Evolutionary conservation across 2,888 invertebrate genomes (phyloP).

Genomic region (Lordiphosa andalusiaca): DNA sequence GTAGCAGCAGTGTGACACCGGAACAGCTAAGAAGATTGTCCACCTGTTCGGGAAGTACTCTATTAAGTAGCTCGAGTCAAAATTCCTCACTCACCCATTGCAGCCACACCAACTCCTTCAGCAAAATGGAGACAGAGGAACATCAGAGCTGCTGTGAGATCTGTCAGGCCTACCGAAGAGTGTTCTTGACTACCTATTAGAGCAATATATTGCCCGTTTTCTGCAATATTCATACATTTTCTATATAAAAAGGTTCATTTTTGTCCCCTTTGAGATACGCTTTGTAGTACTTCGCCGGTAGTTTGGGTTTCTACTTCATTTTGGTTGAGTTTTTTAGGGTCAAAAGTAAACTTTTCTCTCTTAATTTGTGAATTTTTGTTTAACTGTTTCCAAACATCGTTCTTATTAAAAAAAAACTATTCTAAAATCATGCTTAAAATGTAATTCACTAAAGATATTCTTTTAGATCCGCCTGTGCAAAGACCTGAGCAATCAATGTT

Average conservation of each 20-base stretch:
- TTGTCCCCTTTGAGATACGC: too few relatives aligned
- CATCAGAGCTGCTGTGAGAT: slow-evolving; percentile 68
- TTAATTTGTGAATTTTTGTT: too few relatives aligned
- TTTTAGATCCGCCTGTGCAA: slow-evolving; percentile 77
- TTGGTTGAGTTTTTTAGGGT: background rate
- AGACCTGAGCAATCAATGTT: slow-evolving; percentile 76
- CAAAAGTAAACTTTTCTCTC: background rate
- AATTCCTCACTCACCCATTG: slow-evolving; percentile 45
- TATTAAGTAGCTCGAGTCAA: slow-evolving; percentile 49
- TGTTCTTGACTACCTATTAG: slow-evolving; percentile 44
- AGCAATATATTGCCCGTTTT: background rate
- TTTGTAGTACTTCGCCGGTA: too few relatives aligned
- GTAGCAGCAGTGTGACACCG: background rate
- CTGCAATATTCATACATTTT: too few relatives aligned
- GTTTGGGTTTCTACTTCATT: too few relatives aligned
- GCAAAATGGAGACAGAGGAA: slow-evolving; percentile 31
- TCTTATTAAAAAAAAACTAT: background rate
- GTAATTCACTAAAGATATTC: slow-evolving; percentile 66
- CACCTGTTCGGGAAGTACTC: slow-evolving; percentile 59
- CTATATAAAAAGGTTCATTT: too few relatives aligned
- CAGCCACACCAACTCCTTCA: slow-evolving; percentile 25
- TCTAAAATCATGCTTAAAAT: background rate
- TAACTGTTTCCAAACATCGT: too few relatives aligned
- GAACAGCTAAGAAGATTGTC: slow-evolving; percentile 45
- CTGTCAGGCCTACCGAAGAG: slow-evolving; percentile 66